phyloP scores from a whole-genome alignment of 2,888 invertebrate species.

The Chelonus formosanus region DNA sequence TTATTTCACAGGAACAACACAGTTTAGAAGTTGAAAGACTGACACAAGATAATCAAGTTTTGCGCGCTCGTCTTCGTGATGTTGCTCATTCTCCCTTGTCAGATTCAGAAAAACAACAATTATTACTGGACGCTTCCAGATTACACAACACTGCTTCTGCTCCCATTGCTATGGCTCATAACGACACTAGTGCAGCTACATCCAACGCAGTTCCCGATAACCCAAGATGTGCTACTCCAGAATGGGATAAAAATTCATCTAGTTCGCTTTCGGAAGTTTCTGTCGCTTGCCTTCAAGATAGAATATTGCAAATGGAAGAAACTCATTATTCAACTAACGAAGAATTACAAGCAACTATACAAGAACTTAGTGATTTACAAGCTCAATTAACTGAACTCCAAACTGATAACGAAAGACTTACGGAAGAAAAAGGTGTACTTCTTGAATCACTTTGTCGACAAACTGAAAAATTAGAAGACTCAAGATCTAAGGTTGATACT shows the following conservation, averaged over 20 bases:
- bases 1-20: slow-evolving; percentile 68
- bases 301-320: slow-evolving; percentile 92
- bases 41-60: slow-evolving; percentile 79
- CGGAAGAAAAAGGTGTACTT: slow-evolving; percentile 89
- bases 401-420: slow-evolving; percentile 85
- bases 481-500: slow-evolving; percentile 83
- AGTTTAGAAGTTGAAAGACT: slow-evolving; percentile 73
- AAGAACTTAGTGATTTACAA: slow-evolving; percentile 86
- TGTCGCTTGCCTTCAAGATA: slow-evolving; percentile 91
- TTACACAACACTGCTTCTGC: slow-evolving; percentile 83
- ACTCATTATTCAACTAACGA: slow-evolving; percentile 88
- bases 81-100: slow-evolving; percentile 84
- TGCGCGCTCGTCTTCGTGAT: slow-evolving; percentile 79
- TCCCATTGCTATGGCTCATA: slow-evolving; percentile 71
- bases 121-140: slow-evolving; percentile 75
- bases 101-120: slow-evolving; percentile 83
- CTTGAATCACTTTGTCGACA: slow-evolving; percentile 91
- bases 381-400: slow-evolving; percentile 86
- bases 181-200: slow-evolving; percentile 44
- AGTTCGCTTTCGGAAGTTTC: slow-evolving; percentile 88
- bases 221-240: slow-evolving; percentile 79
- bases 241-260: slow-evolving; percentile 92
- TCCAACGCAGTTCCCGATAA: slow-evolving; percentile 60
- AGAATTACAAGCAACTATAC: slow-evolving; percentile 91
- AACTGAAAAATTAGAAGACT: slow-evolving; percentile 90